These are phyloP conservation scores for Mastomys natalensis DNA, from an alignment of 2,113 vertebrate genomes.

Conservation along the genomic window DNA sequence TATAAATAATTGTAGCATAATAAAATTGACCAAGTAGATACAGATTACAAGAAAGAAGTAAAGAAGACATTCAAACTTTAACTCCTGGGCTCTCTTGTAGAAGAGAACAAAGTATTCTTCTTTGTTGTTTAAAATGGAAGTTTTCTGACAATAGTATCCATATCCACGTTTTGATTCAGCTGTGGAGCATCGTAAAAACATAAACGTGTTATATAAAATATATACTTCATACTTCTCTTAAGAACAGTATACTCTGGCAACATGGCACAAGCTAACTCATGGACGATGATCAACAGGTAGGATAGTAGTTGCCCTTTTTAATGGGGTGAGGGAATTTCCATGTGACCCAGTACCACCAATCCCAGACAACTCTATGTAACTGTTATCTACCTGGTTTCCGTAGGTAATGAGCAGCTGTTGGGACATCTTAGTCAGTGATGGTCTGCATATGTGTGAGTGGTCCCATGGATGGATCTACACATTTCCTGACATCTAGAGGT, in stretches of 20 bases:
- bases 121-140: slow-evolving; percentile 7
- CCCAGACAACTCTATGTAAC: not conserved
- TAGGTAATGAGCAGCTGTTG: not conserved
- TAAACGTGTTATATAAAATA: not conserved
- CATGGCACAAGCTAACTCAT: not conserved
- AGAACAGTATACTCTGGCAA: not conserved
- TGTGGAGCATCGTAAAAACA: not conserved
- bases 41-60: not conserved
- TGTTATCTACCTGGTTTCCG: not conserved
- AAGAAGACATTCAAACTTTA: not conserved
- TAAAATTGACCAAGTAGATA: not conserved
- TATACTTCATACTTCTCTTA: slow-evolving; percentile 13
- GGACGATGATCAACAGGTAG: not conserved
- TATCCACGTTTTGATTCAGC: slow-evolving; percentile 17
- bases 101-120: not conserved
- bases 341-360: not conserved
- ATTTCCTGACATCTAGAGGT: not conserved
- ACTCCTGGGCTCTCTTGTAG: not conserved
- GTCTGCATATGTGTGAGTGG: not conserved
- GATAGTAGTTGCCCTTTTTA: not conserved
- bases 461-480: not conserved
- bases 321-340: not conserved
- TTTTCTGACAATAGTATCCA: not conserved
- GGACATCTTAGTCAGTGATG: not conserved
- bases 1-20: not conserved